Conservation (phyloP, 2,888 invertebrate genomes). For the Conomelus anceps region DNA sequence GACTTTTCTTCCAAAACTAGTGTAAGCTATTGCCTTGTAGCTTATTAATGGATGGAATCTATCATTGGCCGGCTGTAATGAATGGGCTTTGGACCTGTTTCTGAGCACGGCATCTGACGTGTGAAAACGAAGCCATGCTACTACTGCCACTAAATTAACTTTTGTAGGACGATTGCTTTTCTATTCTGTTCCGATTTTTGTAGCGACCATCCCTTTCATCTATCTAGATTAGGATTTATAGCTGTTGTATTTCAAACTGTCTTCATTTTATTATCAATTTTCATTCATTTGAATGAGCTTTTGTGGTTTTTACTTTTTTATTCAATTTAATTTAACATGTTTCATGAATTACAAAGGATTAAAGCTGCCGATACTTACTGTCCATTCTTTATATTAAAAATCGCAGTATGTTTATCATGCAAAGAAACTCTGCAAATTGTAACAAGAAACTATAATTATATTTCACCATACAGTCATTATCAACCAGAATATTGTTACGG, state of each 20-base stretch:
- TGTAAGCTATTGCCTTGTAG: neutral
- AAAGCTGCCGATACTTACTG: neutral
- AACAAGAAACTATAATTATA: too few species aligned
- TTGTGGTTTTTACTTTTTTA: neutral
- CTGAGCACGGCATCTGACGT: neutral
- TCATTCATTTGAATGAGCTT: neutral
- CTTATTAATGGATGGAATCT: neutral
- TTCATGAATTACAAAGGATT: neutral
- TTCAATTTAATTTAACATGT: neutral
- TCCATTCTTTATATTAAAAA: neutral
- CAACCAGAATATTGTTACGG: too few species aligned
- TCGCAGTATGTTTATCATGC: too few species aligned
- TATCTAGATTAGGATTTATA: neutral
- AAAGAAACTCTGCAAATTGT: too few species aligned
- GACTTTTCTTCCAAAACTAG: neutral
- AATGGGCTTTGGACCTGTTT: neutral
- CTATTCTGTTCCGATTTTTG: neutral
- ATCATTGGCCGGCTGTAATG: neutral
- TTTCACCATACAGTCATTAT: too few species aligned
- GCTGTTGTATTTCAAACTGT: neutral
- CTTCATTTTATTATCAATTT: neutral
- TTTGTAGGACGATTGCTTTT: neutral
- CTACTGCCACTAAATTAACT: neutral
- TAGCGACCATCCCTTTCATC: neutral
- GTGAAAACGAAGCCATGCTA: neutral